Evolutionary conservation across 2,888 invertebrate species (phyloP).

Genomic region (Acanthoscelides obtectus): DNA sequence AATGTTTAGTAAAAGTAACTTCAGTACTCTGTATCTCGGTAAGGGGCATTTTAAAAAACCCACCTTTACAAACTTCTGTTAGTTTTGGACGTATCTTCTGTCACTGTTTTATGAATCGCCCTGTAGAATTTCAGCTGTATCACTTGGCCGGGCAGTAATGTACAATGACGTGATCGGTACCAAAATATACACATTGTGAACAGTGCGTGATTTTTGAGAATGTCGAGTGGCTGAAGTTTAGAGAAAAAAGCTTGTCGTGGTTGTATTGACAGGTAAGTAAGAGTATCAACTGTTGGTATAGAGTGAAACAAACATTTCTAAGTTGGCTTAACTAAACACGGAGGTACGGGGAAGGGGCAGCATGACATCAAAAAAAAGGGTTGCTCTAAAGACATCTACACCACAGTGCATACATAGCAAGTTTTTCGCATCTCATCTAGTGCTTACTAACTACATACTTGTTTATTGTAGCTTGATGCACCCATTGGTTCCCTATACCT

Average conservation of each 20-base stretch:
- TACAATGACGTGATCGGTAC: neutral
- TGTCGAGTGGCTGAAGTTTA: neutral
- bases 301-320: neutral
- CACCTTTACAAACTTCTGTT: too few relatives aligned
- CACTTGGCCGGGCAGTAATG: neutral
- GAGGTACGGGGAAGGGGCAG: slow-evolving; percentile 35
- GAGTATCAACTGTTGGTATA: neutral
- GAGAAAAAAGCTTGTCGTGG: neutral
- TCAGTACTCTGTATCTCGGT: too few relatives aligned
- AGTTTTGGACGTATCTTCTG: too few relatives aligned
- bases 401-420: slow-evolving; percentile 45
- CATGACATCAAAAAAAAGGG: slow-evolving; percentile 36
- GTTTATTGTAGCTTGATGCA: slow-evolving; percentile 56
- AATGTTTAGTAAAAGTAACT: too few relatives aligned
- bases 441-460: slow-evolving; percentile 57
- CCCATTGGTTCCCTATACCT: slow-evolving; percentile 60
- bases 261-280: neutral
- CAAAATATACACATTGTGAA: neutral
- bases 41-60: too few relatives aligned
- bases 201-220: neutral
- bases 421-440: slow-evolving; percentile 43
- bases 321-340: slow-evolving; percentile 19
- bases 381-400: slow-evolving; percentile 44
- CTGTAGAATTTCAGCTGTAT: too few relatives aligned
- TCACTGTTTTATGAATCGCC: too few relatives aligned